Percentiles rank a stretch among this genome's conserved stretches.
phyloP scores from a whole-genome alignment of 1,140 invertebrate genomes.

The Drosophila nigrodunni region DNA sequence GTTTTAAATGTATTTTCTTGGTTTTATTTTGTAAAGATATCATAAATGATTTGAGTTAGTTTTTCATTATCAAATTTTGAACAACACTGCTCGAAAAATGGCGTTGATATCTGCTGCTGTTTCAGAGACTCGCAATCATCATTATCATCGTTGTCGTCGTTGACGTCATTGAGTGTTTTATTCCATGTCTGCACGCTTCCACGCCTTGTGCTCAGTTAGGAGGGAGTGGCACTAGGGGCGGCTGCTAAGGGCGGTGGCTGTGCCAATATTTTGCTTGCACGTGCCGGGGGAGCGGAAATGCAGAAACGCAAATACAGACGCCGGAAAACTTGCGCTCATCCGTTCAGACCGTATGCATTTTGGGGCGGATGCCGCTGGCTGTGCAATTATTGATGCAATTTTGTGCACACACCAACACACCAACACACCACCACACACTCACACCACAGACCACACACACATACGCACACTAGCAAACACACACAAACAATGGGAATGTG shows the following conservation, averaged over 20 bases:
- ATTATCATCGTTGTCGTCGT: constrained; percentile 1
- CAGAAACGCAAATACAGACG: constrained; percentile 51
- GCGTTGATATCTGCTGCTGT: constrained; percentile 22
- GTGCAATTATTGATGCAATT: constrained; percentile 75
- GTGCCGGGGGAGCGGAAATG: constrained; percentile 63
- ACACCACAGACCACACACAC: constrained; percentile 16
- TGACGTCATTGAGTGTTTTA: constrained; percentile 17
- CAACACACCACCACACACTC: too few species aligned
- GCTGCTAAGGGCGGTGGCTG: constrained; percentile 22
- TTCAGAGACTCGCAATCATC: not conserved
- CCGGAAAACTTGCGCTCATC: constrained; percentile 49
- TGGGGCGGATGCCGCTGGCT: constrained; percentile 62
- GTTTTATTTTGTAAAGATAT: too few species aligned
- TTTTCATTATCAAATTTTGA: too few species aligned
- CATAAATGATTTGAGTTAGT: too few species aligned
- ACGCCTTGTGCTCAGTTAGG: constrained; percentile 1
- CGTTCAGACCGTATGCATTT: constrained; percentile 22
- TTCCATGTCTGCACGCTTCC: constrained; percentile 28
- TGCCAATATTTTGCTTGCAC: constrained; percentile 67
- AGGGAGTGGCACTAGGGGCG: not conserved
- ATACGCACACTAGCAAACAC: not conserved
- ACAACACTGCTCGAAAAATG: constrained; percentile 1
- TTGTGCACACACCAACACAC: constrained; percentile 22
- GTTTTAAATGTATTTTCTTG: too few species aligned
- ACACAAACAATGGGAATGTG: constrained; percentile 35